Conservation (phyloP, 2,113 vertebrate species). For the Strigops habroptila region DNA sequence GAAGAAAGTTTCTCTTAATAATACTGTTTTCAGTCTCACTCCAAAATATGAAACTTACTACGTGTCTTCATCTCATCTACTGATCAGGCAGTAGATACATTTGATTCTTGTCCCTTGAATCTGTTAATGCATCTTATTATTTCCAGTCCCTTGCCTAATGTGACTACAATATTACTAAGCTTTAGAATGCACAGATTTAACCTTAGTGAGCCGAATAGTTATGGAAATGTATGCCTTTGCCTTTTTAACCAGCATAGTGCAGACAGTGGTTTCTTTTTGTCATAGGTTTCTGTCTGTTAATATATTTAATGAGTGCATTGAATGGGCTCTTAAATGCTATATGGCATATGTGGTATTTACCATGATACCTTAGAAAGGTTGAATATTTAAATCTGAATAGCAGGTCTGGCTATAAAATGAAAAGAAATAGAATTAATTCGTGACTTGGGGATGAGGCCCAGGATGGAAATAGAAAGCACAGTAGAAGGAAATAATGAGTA, state of each 20-base stretch:
- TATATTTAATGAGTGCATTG: neutral
- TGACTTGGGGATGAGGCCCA: neutral
- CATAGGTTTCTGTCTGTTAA: neutral
- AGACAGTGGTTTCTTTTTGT: neutral
- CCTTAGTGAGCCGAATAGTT: neutral
- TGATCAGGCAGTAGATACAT: neutral
- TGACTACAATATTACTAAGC: neutral
- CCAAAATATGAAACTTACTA: neutral
- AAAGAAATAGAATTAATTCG: neutral
- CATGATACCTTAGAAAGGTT: neutral
- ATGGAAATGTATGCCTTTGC: neutral
- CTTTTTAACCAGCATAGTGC: neutral
- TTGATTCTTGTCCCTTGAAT: neutral
- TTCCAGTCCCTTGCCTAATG: rapidly evolving
- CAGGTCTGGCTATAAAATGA: neutral
- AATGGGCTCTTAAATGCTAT: neutral
- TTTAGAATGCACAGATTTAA: neutral
- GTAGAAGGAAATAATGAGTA: neutral
- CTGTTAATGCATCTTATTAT: neutral
- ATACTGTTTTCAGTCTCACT: neutral
- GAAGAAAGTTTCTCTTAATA: neutral
- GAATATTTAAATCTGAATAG: neutral
- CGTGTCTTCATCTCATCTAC: neutral
- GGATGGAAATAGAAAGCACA: neutral
- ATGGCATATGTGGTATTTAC: neutral